Evolutionary conservation across 2,888 invertebrate genomes (phyloP), one percentile per base, ranked within the genome.

Genomic region (Neocrepidodera transversa): DNA sequence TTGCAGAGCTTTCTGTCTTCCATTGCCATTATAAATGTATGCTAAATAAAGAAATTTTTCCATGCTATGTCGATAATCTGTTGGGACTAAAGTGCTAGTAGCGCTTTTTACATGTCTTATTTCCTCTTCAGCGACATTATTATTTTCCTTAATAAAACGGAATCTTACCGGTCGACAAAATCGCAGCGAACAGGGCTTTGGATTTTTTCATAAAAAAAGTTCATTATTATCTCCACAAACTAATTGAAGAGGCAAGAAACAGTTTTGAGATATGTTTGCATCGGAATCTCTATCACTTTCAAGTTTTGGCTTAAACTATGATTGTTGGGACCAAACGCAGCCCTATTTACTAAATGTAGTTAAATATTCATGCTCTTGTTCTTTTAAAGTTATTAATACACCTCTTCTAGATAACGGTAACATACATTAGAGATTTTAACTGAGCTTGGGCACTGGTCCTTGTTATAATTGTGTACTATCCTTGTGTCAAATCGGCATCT

Each of bases 221-320:
- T 64, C n/a, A 52, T 59, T 59, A 16, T 51, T 52, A 3, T 23
- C 6, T 23, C 45, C 45, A 48, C 52, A 60, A 28, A 63, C 51
- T 45, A 69, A 28, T 65, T 58, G 60, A 17, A 69, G 20, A 54
- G 66, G 63, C 14, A 68, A 68, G 52, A 71, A 59, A 3, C 51
- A 72, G 47, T 65, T 71, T 58, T 67, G 71, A 64, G 76, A 78
- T 23, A 77, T 68, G 58, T 68, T 65, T 13, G 65, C 56, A 48
- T 71, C 71, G 11, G 57, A 59, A 45, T 58, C 64, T 7, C 16
- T 47, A 38, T 57, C 59, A 58, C 64, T 67, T 42, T 67, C 51
- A 45, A 73, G 62, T 63, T 63, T 71, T 62, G 72, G 71, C 62
- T 73, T 69, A 57, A 56, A 74, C 55, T 68, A 64, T 8, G 62